These are phyloP conservation scores for Acropora yongei DNA, from an alignment of 64 coral and sea anemone genomes.

Conservation along the genomic window DNA sequence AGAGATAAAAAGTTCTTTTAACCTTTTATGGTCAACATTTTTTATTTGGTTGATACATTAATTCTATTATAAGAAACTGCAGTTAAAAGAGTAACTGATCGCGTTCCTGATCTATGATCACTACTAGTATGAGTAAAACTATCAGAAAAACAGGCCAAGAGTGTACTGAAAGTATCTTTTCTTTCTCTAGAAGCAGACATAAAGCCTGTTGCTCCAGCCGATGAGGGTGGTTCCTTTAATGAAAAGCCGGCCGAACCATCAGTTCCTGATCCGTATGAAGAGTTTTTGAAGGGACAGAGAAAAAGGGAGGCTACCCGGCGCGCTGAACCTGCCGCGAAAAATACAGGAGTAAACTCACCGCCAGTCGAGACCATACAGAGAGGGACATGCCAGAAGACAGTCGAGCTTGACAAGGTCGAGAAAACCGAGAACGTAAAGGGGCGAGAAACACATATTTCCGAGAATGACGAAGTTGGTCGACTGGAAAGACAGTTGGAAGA, in stretches of 20 bases:
- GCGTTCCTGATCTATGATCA: neutral
- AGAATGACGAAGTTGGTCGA: neutral
- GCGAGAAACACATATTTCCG: neutral
- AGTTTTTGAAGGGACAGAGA: neutral
- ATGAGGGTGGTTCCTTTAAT: neutral
- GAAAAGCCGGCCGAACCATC: neutral
- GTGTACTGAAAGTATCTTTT: slow-evolving; percentile 4
- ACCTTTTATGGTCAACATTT: too few species aligned
- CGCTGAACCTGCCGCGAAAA: slow-evolving; percentile 7
- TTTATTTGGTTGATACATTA: too few species aligned
- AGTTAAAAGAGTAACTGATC: neutral
- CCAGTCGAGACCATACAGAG: slow-evolving; percentile 1
- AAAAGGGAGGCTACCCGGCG: slow-evolving; percentile 2
- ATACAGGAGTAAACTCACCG: neutral
- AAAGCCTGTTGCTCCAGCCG: neutral
- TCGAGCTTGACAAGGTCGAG: neutral
- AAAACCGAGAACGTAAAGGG: neutral
- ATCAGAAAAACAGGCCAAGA: neutral
- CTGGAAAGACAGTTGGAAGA: neutral
- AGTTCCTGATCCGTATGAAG: neutral
- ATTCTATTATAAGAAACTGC: neutral
- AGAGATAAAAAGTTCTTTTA: too few species aligned
- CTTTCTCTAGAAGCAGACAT: neutral
- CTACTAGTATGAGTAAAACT: neutral
- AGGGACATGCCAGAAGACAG: neutral